Evolutionary conservation across 2,797 vertebrate species (phyloP), one percentile per base, ranked within the genome.

Genomic region (Melanotaenia boesemani): DNA sequence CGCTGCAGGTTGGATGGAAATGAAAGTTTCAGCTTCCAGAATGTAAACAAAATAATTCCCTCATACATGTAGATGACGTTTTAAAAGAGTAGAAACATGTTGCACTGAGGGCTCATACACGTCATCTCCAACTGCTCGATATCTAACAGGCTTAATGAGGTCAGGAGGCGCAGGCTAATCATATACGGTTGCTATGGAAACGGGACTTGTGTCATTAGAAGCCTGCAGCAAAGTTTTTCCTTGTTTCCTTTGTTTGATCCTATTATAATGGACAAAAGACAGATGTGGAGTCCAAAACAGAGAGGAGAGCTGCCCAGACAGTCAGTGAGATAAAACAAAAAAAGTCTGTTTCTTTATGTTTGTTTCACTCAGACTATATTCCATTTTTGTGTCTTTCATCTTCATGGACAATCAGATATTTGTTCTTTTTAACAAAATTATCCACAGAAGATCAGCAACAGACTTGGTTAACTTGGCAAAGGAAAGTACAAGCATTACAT

Each of bases 161-260:
- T 36, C 71, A 55, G 36, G 5, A 62, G 24, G 41, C 64, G 0
- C 39, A 63, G 41, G 57, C 36, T 3, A 39, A 70, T 75, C 85
- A 65, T 83, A 75, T 46, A 63, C 78, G 65, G 39, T 81, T 55
- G 65, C 56, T 70, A 80, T 0, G 61, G 67, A 69, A 63, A 57
- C 39, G 20, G 74, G 41, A 70, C 64, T 61, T 46, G 68, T 59
- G 79, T 74, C 66, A 83, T 83, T 70, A 79, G 12, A 64, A 52
- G 80, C 65, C 70, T 18, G 64, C 72, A 70, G 71, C n/a, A 60
- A 52, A 56, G 65, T 69, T 82, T 66, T 75, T 76, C 50, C 34
- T 22, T 18, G 62, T 34, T 63, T 36, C 48, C 20, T 34, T 72
- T 55, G 58, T 52, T 32, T 72, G 46, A 55, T 84, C 44, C 46